Evolutionary conservation across 2,797 vertebrate genomes (phyloP).

Genomic region (Spondyliosoma cantharus): DNA sequence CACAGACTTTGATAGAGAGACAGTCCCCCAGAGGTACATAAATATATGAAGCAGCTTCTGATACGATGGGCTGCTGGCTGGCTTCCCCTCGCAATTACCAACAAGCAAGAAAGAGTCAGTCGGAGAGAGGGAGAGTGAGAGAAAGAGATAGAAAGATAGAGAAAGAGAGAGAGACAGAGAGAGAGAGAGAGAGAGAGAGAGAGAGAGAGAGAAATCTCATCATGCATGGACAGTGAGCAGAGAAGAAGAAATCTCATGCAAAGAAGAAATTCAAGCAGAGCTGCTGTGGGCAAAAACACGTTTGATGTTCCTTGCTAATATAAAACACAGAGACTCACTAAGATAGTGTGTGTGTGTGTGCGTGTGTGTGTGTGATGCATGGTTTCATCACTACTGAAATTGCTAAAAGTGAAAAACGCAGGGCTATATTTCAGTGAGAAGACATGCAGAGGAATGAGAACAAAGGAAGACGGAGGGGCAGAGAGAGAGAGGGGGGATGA

Average conservation of each 20-base stretch:
- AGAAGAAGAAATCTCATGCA: constrained; percentile 45
- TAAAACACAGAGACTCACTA: constrained; percentile 9
- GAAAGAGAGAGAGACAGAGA: no score
- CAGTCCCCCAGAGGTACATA: constrained; percentile 54
- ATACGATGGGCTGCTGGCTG: constrained; percentile 34
- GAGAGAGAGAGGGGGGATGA: constrained; percentile 6
- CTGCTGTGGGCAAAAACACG: constrained; percentile 32
- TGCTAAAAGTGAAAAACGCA: constrained; percentile 21
- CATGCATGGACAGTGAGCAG: constrained; percentile 21
- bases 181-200: no score
- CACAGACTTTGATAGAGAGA: constrained; percentile 47
- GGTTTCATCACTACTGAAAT: constrained; percentile 29
- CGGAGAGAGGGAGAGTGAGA: background rate
- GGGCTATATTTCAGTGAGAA: constrained; percentile 13
- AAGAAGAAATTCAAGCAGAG: constrained; percentile 36
- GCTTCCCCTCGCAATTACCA: constrained; percentile 45
- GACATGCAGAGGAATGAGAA: constrained; percentile 23
- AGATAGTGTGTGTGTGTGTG: background rate
- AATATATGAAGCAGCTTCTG: constrained; percentile 57
- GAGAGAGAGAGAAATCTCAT: constrained; percentile 23
- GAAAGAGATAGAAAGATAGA: background rate
- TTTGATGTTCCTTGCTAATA: constrained; percentile 35
- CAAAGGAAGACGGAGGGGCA: constrained; percentile 4
- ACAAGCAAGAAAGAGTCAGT: constrained; percentile 17
- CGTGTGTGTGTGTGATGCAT: background rate